phyloP scores from a whole-genome alignment of 2,888 invertebrate genomes.

The Zaprionus obscuricornis region DNA sequence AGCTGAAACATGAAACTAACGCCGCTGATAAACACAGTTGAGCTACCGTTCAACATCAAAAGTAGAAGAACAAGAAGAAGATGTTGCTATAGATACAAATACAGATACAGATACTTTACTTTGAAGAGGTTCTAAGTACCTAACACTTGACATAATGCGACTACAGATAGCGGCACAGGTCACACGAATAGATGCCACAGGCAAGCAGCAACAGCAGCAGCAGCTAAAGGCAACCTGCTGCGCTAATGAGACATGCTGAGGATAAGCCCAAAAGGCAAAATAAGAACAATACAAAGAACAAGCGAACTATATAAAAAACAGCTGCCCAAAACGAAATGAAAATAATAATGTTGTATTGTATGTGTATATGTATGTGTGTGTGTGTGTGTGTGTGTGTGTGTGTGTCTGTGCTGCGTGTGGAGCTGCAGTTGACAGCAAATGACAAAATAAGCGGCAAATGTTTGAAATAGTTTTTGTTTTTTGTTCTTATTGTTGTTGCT shows the following conservation, averaged over 20 bases:
- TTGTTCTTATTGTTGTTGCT: slow-evolving; percentile 36
- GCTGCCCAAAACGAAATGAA: slow-evolving; percentile 71
- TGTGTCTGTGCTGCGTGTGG: slow-evolving; percentile 20
- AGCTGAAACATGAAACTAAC: slow-evolving; percentile 51
- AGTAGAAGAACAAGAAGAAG: slow-evolving; percentile 15
- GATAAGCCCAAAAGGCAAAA: slow-evolving; percentile 32
- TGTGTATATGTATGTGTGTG: slow-evolving; percentile 1
- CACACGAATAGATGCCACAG: slow-evolving; percentile 32
- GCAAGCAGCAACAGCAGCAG: not conserved
- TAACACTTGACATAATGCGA: slow-evolving; percentile 78
- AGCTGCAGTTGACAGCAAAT: slow-evolving; percentile 68
- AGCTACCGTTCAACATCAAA: slow-evolving; percentile 41
- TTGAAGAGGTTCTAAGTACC: slow-evolving; percentile 75
- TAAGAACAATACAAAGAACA: slow-evolving; percentile 1
- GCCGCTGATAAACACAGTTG: slow-evolving; percentile 54
- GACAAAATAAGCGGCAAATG: slow-evolving; percentile 73
- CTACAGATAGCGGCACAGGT: slow-evolving; percentile 69
- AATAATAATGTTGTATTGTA: slow-evolving; percentile 54
- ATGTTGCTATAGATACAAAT: not conserved
- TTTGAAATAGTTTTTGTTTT: slow-evolving; percentile 59
- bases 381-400: slow-evolving; percentile 14
- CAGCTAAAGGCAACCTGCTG: slow-evolving; percentile 66
- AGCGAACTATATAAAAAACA: slow-evolving; percentile 34
- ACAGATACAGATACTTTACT: slow-evolving; percentile 25
- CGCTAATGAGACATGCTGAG: slow-evolving; percentile 72